A percentile compares a stretch with the other conserved stretches of the same genome.
Evolutionary conservation across 2,888 invertebrate species (phyloP).

Genomic region (Tetragonisca angustula): DNA sequence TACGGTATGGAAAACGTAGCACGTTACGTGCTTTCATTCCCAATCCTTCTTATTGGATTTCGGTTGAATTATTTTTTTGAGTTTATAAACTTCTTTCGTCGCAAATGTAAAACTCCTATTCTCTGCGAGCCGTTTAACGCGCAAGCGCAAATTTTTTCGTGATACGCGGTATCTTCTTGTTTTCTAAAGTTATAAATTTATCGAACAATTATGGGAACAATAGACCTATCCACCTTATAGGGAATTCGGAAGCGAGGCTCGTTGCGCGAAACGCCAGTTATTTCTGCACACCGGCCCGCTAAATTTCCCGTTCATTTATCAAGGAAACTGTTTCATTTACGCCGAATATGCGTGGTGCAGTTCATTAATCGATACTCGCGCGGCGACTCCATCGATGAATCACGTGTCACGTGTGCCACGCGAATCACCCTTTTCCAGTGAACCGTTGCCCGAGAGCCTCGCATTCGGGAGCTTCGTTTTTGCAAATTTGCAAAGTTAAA

Average conservation of each 20-base stretch:
- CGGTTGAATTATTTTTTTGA: too few species aligned
- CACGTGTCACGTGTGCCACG: neutral
- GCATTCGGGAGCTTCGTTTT: neutral
- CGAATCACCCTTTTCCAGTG: neutral
- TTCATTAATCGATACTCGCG: conserved; percentile 43
- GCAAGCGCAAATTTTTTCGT: too few species aligned
- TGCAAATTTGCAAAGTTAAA: neutral
- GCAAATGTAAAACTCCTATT: too few species aligned
- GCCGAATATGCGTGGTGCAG: conserved; percentile 29
- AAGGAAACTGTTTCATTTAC: conserved; percentile 41
- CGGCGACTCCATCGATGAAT: conserved; percentile 20
- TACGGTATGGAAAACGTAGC: too few species aligned
- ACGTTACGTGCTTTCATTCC: too few species aligned
- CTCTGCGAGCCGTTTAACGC: too few species aligned
- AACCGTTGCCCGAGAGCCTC: neutral
- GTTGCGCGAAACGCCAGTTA: conserved; percentile 2
- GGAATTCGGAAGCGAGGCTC: neutral
- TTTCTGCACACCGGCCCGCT: neutral
- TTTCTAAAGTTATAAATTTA: neutral
- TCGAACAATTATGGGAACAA: conserved; percentile 11
- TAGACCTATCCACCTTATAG: neutral
- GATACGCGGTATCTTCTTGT: too few species aligned
- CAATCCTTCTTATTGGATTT: too few species aligned
- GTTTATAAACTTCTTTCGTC: too few species aligned
- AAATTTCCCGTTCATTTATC: conserved; percentile 22